Evolutionary conservation across 1,140 invertebrate species (phyloP).

Genomic region (Chymomyza costata): DNA sequence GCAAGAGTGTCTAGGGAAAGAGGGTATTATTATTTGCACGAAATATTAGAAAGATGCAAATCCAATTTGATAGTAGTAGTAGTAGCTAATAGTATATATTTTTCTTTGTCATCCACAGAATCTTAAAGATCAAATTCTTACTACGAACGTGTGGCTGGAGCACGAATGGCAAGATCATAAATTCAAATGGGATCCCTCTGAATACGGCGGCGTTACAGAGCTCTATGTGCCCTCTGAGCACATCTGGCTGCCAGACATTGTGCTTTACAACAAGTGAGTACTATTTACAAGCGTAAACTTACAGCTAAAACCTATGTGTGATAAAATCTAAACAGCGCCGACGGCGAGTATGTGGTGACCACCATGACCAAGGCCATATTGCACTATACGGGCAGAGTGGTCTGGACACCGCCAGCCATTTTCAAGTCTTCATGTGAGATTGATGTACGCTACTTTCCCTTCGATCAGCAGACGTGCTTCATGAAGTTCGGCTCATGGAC

Average conservation of each 20-base stretch:
- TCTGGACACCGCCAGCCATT: slow-evolving; percentile 96
- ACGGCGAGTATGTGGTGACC: slow-evolving; percentile 98
- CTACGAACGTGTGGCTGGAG: slow-evolving; percentile 96
- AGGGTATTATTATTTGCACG: neutral
- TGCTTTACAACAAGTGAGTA: slow-evolving; percentile 97
- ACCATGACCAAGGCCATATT: slow-evolving; percentile 98
- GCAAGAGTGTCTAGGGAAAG: slow-evolving; percentile 2
- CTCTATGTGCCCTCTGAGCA: slow-evolving; percentile 94
- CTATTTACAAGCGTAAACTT: neutral
- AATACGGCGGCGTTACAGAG: slow-evolving; percentile 96
- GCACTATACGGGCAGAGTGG: slow-evolving; percentile 90
- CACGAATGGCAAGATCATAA: slow-evolving; percentile 99
- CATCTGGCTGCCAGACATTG: slow-evolving; percentile 96
- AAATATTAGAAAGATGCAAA: slow-evolving; percentile 40
- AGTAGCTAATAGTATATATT: neutral
- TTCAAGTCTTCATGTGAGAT: slow-evolving; percentile 99
- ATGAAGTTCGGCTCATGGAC: slow-evolving; percentile 99
- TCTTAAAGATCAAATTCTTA: slow-evolving; percentile 96
- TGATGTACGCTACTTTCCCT: slow-evolving; percentile 96
- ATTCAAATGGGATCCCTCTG: slow-evolving; percentile 95
- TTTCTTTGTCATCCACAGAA: slow-evolving; percentile 80
- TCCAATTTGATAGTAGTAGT: slow-evolving; percentile 56
- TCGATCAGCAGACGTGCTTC: slow-evolving; percentile 97
- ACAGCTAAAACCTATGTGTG: neutral
- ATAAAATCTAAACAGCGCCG: slow-evolving; percentile 82